These are phyloP conservation scores for Alligator sinensis DNA, from an alignment of 2,113 vertebrate genomes.

Conservation along the genomic window DNA sequence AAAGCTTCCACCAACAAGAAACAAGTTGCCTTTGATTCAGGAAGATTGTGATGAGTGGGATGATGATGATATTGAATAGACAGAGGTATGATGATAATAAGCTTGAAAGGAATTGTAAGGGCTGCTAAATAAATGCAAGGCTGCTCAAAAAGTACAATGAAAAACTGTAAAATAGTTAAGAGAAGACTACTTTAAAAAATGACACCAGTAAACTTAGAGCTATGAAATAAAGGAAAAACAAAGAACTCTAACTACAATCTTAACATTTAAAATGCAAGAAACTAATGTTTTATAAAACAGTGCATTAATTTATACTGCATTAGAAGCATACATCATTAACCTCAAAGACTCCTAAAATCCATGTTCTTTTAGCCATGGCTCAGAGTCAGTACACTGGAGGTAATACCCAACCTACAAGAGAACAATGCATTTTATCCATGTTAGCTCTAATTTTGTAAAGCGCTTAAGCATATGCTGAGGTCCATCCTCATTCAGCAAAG, in stretches of 20 bases:
- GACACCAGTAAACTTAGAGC: not conserved
- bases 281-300: not conserved
- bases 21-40: constrained; percentile 69
- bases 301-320: not conserved
- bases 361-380: not conserved
- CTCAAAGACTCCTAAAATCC: not conserved
- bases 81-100: constrained; percentile 52
- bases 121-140: constrained; percentile 64
- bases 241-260: not conserved
- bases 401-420: not conserved
- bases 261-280: not conserved
- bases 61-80: constrained; percentile 59
- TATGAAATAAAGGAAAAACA: not conserved
- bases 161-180: constrained; percentile 16
- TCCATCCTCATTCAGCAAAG: not conserved
- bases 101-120: constrained; percentile 32
- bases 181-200: not conserved
- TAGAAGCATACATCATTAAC: not conserved
- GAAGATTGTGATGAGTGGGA: constrained; percentile 35
- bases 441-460: not conserved
- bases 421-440: not conserved
- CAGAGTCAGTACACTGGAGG: not conserved
- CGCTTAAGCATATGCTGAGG: not conserved
- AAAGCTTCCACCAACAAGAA: constrained; percentile 68
- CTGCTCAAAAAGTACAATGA: constrained; percentile 45